A percentile compares a stretch with the other conserved stretches of the same genome.
phyloP scores from a whole-genome alignment of 2,113 vertebrate genomes.

The Tychaedon coryphoeus region DNA sequence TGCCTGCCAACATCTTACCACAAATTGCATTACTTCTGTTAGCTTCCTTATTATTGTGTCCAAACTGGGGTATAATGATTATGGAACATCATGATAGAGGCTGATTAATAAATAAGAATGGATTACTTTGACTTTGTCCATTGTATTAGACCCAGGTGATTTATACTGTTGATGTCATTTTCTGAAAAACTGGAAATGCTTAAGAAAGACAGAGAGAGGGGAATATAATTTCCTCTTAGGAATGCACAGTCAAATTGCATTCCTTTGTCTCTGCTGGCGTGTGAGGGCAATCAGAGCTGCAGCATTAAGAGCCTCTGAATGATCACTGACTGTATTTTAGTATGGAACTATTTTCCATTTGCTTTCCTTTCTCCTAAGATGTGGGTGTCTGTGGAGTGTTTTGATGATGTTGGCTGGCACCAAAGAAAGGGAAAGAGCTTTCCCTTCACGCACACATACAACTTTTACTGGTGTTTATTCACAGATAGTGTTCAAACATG shows the following conservation, averaged over 20 bases:
- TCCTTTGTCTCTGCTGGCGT: constrained; percentile 1
- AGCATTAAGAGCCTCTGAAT: not conserved
- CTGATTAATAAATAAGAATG: constrained; percentile 67
- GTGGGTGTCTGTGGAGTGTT: not conserved
- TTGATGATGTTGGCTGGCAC: not conserved
- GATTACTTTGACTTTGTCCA: constrained; percentile 32
- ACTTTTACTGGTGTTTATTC: not conserved
- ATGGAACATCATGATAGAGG: constrained; percentile 45
- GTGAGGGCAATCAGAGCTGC: not conserved
- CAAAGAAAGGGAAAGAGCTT: not conserved
- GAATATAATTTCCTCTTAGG: not conserved
- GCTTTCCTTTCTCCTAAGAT: not conserved
- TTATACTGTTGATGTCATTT: not conserved
- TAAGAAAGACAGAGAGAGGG: not conserved
- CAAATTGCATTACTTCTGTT: constrained; percentile 52
- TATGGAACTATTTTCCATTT: not conserved
- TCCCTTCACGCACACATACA: not conserved
- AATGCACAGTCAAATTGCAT: constrained; percentile 7
- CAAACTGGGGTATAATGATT: constrained; percentile 52
- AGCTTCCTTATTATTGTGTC: constrained; percentile 62
- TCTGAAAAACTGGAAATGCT: constrained; percentile 12
- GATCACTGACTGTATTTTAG: not conserved
- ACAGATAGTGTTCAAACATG: not conserved
- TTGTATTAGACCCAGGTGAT: constrained; percentile 39
- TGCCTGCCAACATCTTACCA: constrained; percentile 59